Evolutionary conservation across 2,113 vertebrate genomes (phyloP).

Genomic region (Entomyzon cyanotis): DNA sequence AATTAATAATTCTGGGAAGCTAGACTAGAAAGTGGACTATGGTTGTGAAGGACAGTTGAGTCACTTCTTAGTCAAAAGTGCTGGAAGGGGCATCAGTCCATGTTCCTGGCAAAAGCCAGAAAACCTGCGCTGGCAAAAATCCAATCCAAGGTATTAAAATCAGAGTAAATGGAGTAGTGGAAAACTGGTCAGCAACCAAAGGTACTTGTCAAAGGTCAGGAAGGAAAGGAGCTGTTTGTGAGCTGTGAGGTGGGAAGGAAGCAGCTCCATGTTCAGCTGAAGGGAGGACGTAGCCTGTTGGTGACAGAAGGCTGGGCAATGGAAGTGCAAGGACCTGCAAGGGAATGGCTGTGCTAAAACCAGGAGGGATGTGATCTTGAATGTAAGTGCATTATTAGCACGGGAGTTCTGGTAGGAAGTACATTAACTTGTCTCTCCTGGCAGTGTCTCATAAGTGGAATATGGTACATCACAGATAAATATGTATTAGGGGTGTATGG

Average conservation of each 20-base stretch:
- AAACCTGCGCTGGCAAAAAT: background rate
- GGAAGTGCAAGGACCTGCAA: background rate
- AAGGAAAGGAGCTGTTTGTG: background rate
- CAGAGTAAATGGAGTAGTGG: background rate
- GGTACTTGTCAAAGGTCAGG: background rate
- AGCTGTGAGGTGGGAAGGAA: too few species aligned
- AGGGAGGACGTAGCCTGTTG: rapidly evolving
- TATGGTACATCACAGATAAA: rapidly evolving
- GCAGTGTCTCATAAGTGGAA: background rate
- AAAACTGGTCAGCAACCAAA: background rate
- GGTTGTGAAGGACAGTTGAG: background rate
- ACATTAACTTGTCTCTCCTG: background rate
- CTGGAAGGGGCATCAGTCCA: background rate
- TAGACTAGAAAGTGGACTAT: rapidly evolving
- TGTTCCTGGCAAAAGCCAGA: background rate
- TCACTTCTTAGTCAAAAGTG: background rate
- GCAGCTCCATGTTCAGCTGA: rapidly evolving
- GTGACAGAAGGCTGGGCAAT: rapidly evolving
- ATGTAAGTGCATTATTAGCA: rapidly evolving
- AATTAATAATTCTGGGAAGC: background rate
- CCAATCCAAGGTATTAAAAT: background rate
- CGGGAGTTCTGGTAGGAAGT: background rate
- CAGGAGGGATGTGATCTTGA: background rate
- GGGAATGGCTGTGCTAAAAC: background rate
- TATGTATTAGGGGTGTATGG: background rate